Evolutionary conservation across 2,797 vertebrate species (phyloP).

Genomic region (Eulemur rubriventer): DNA sequence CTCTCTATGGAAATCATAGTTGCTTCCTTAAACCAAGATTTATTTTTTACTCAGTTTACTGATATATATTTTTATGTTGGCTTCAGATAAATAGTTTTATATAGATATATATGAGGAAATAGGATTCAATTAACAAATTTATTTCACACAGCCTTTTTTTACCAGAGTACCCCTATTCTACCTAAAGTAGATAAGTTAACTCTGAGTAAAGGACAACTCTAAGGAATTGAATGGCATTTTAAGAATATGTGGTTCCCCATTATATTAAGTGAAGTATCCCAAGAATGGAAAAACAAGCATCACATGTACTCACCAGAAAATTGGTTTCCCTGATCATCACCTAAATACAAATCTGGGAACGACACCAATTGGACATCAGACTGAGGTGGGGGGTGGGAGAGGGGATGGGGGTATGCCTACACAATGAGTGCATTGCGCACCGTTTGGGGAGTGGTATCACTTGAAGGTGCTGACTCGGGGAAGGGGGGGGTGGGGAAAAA

Average conservation of each 20-base stretch:
- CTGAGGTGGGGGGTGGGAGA: too few relatives aligned
- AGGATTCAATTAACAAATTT: not conserved
- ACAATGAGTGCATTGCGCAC: too few relatives aligned
- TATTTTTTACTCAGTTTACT: not conserved
- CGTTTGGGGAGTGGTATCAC: too few relatives aligned
- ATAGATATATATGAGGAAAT: conserved; percentile 16
- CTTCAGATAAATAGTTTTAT: conserved; percentile 4
- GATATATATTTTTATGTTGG: not conserved
- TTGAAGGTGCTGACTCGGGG: too few relatives aligned
- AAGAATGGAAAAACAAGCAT: too few relatives aligned
- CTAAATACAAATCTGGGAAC: too few relatives aligned
- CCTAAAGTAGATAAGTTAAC: not conserved
- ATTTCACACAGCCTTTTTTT: not conserved
- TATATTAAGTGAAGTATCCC: too few relatives aligned
- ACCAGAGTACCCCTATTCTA: not conserved
- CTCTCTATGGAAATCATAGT: not conserved
- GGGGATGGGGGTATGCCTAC: too few relatives aligned
- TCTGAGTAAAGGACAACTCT: not conserved
- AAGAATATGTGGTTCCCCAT: not conserved
- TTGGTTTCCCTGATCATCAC: too few relatives aligned
- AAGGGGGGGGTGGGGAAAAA: too few relatives aligned
- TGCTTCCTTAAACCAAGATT: not conserved
- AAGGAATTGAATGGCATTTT: not conserved
- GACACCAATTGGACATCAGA: too few relatives aligned
- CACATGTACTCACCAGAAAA: too few relatives aligned